These are phyloP conservation scores for Hyposoter dolosus DNA, from an alignment of 2,888 invertebrate species.

Conservation along the genomic window DNA sequence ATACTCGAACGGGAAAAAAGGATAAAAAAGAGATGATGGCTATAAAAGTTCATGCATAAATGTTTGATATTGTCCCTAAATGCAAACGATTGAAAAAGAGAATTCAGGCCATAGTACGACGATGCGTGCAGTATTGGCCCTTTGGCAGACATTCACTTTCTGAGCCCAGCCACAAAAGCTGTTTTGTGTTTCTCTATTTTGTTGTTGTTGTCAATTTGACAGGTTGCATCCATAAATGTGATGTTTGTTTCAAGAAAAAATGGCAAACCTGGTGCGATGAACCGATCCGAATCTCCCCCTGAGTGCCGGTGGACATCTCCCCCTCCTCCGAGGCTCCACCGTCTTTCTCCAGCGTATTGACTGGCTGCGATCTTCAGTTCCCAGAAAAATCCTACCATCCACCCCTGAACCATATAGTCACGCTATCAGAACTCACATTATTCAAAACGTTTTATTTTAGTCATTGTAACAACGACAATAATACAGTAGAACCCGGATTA, in stretches of 20 bases:
- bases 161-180: conserved; percentile 12
- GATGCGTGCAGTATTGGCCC: neutral
- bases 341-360: conserved; percentile 84
- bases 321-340: conserved; percentile 84
- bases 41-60: neutral
- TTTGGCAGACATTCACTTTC: conserved; percentile 68
- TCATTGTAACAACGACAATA: conserved; percentile 16
- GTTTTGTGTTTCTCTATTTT: conserved; percentile 15
- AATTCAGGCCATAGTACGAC: conserved; percentile 9
- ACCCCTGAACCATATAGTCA: conserved; percentile 82
- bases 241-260: conserved; percentile 72
- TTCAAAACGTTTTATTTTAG: conserved; percentile 53
- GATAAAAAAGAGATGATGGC: neutral
- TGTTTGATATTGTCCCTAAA: neutral
- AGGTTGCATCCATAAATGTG: conserved; percentile 53
- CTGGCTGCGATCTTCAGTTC: conserved; percentile 82
- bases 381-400: conserved; percentile 83
- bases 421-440: conserved; percentile 74
- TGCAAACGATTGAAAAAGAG: conserved; percentile 13
- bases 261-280: conserved; percentile 90
- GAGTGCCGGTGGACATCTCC: conserved; percentile 88
- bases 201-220: neutral
- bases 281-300: conserved; percentile 92
- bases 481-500: conserved; percentile 34
- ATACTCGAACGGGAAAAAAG: neutral